Evolutionary conservation across 2,113 vertebrate genomes (phyloP).

Genomic region (Paradoxurus hermaphroditus): DNA sequence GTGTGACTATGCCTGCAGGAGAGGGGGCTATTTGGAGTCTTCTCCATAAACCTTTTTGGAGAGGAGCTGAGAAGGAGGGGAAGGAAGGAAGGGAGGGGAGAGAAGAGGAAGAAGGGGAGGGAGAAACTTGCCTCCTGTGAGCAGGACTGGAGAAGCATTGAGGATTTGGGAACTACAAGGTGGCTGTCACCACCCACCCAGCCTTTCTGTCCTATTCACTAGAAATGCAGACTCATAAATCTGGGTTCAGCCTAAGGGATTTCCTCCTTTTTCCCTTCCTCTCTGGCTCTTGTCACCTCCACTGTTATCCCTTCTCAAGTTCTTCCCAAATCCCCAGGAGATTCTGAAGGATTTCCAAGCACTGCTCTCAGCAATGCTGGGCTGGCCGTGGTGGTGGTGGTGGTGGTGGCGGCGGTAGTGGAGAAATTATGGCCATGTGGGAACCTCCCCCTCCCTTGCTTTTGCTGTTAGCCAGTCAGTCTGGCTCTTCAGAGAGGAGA

Average conservation of each 20-base stretch:
- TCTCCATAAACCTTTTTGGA: conserved; percentile 90
- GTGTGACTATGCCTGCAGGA: conserved; percentile 89
- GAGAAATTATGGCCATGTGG: too few species aligned
- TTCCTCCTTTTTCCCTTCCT: not conserved
- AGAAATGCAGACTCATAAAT: not conserved
- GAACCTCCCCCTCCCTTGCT: not conserved
- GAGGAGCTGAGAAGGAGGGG: conserved; percentile 17
- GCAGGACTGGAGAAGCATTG: not conserved
- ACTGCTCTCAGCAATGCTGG: not conserved
- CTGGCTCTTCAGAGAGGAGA: conserved; percentile 34
- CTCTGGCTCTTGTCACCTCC: not conserved
- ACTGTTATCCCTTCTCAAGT: not conserved
- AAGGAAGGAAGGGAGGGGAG: not conserved
- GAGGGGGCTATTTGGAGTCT: conserved; percentile 87
- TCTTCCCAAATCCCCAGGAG: not conserved
- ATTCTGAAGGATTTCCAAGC: not conserved
- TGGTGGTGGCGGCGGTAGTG: not conserved
- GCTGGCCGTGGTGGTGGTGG: too few species aligned
- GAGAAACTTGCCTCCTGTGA: not conserved
- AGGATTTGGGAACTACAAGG: not conserved
- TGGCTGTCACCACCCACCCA: not conserved
- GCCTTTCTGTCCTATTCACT: not conserved
- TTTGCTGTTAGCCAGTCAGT: conserved; percentile 1
- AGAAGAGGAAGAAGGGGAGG: not conserved
- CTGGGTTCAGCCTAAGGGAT: not conserved